phyloP scores from a whole-genome alignment of 2,888 invertebrate species.

The Acanthacorydalis orientalis region DNA sequence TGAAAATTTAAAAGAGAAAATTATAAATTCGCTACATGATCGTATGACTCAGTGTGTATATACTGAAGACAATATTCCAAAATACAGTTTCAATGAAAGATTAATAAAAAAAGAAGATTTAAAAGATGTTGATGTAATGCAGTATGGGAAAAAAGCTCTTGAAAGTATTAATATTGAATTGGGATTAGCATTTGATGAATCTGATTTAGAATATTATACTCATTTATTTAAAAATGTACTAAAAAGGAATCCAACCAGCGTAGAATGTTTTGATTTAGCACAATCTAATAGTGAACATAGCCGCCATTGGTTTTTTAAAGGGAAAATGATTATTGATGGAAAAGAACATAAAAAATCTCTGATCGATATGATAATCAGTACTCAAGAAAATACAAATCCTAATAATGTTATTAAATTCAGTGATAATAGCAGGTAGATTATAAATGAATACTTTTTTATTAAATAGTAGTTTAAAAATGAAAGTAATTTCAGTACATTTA shows the following conservation, averaged over 20 bases:
- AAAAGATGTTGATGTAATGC: slow-evolving; percentile 69
- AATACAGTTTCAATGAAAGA: slow-evolving; percentile 48
- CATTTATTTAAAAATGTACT: slow-evolving; percentile 67
- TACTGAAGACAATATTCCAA: slow-evolving; percentile 41
- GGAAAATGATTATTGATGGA: slow-evolving; percentile 72
- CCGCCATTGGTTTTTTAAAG: slow-evolving; percentile 98
- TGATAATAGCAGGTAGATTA: slow-evolving; percentile 80
- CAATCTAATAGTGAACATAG: slow-evolving; percentile 98
- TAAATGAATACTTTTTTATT: not conserved
- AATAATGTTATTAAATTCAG: slow-evolving; percentile 96
- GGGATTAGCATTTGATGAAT: slow-evolving; percentile 82
- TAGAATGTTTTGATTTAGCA: slow-evolving; percentile 94
- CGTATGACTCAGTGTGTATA: slow-evolving; percentile 89
- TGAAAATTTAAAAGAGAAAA: slow-evolving; percentile 25
- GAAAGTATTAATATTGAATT: slow-evolving; percentile 42
- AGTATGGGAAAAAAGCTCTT: slow-evolving; percentile 60
- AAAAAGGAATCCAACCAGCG: slow-evolving; percentile 86
- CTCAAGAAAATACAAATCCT: slow-evolving; percentile 66
- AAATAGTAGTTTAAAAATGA: not conserved
- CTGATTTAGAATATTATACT: slow-evolving; percentile 84
- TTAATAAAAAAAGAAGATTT: slow-evolving; percentile 51
- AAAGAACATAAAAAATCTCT: slow-evolving; percentile 61
- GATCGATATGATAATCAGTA: slow-evolving; percentile 83
- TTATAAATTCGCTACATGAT: slow-evolving; percentile 59
- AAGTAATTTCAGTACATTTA: too few species aligned